phyloP scores from a whole-genome alignment of 1,140 invertebrate species.

The Aphaenogaster floridana region DNA sequence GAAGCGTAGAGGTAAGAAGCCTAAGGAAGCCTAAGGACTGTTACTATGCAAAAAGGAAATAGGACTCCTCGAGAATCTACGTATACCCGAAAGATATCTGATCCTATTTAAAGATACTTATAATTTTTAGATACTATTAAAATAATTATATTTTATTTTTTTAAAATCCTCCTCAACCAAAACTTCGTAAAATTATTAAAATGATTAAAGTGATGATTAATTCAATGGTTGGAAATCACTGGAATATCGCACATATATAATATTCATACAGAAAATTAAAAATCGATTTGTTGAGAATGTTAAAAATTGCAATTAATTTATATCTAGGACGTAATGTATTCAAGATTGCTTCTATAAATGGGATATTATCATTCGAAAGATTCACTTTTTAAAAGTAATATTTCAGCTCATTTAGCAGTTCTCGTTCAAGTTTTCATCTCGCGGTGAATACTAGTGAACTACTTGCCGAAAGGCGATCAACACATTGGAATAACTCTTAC shows the following conservation, averaged over 20 bases:
- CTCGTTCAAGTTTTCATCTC: conserved; percentile 33
- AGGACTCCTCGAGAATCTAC: background rate
- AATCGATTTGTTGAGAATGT: background rate
- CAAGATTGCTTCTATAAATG: background rate
- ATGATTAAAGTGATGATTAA: background rate
- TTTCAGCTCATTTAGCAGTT: conserved; percentile 38
- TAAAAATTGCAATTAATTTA: background rate
- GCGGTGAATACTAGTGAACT: conserved; percentile 43
- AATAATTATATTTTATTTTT: background rate
- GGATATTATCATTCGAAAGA: background rate
- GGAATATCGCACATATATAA: background rate
- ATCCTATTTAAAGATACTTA: background rate
- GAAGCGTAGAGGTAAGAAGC: conserved; percentile 49
- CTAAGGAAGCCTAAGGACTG: conserved; percentile 45
- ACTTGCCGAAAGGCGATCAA: conserved; percentile 40
- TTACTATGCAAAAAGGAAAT: conserved; percentile 20
- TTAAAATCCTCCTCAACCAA: background rate
- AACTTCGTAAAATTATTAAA: background rate
- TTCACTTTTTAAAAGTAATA: background rate
- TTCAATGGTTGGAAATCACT: background rate
- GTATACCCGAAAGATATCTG: background rate
- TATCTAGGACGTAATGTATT: background rate
- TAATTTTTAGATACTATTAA: background rate
- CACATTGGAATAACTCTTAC: conserved; percentile 54
- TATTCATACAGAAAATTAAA: background rate